phyloP scores from a whole-genome alignment of 2,113 vertebrate genomes.

The Elgaria multicarinata region DNA sequence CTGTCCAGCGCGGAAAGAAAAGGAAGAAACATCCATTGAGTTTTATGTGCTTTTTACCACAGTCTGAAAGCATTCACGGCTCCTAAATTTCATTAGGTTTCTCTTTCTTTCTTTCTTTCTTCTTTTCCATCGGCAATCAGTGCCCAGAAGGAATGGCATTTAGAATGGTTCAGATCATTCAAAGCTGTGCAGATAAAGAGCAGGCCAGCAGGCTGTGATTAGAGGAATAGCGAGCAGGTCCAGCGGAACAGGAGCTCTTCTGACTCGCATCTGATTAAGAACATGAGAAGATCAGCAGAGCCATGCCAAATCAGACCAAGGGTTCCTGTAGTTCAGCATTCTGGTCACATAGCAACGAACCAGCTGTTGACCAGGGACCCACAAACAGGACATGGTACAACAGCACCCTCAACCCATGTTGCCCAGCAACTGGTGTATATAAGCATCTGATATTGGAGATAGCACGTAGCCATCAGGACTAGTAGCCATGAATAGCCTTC shows the following conservation, averaged over 20 bases:
- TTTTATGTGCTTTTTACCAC: background rate
- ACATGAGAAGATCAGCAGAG: too few relatives aligned
- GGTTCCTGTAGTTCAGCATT: too few relatives aligned
- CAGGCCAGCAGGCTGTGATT: background rate
- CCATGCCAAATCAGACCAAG: too few relatives aligned
- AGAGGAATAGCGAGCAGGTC: background rate
- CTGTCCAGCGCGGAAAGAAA: background rate
- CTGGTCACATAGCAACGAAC: too few relatives aligned
- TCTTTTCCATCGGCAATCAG: slow-evolving; percentile 10
- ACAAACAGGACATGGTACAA: too few relatives aligned
- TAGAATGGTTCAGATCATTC: background rate
- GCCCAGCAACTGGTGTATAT: too few relatives aligned
- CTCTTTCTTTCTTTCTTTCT: background rate
- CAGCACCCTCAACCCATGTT: too few relatives aligned
- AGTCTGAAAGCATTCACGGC: background rate
- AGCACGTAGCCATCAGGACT: too few relatives aligned
- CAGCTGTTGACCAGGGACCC: too few relatives aligned
- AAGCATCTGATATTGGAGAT: too few relatives aligned
- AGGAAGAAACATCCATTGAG: background rate
- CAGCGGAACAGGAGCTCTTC: background rate
- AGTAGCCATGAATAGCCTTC: too few relatives aligned
- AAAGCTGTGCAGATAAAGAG: background rate
- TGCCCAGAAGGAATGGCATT: background rate
- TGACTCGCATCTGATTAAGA: background rate
- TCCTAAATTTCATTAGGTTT: background rate